Evolutionary conservation across 2,888 invertebrate genomes (phyloP).

Genomic region (Ochropleura plecta): DNA sequence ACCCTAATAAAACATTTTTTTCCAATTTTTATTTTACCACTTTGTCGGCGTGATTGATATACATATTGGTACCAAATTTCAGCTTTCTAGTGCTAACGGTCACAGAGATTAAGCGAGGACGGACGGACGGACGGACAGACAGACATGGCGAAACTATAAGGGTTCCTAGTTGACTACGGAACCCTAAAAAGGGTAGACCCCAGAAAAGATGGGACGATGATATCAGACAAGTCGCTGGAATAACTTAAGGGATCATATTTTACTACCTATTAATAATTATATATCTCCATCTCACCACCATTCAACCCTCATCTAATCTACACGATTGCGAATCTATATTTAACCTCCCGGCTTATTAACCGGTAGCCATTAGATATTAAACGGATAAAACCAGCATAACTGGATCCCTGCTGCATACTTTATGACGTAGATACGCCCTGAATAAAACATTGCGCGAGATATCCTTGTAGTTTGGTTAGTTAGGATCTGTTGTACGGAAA

Average conservation of each 20-base stretch:
- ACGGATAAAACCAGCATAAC: slow-evolving; percentile 70
- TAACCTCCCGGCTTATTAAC: slow-evolving; percentile 44
- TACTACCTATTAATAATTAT: background rate
- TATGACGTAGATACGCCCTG: slow-evolving; percentile 69
- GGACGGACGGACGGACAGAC: too few relatives aligned
- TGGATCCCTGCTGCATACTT: slow-evolving; percentile 70
- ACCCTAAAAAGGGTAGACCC: too few relatives aligned
- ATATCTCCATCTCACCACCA: background rate
- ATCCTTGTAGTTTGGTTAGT: slow-evolving; percentile 54
- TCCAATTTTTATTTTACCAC: too few relatives aligned
- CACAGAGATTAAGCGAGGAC: too few relatives aligned
- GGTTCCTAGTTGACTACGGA: too few relatives aligned
- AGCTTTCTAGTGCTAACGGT: too few relatives aligned
- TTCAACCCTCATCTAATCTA: slow-evolving; percentile 6
- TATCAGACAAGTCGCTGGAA: too few relatives aligned
- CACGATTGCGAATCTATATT: slow-evolving; percentile 41
- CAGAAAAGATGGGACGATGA: background rate
- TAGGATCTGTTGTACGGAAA: slow-evolving; percentile 40
- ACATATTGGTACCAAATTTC: too few relatives aligned
- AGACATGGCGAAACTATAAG: too few relatives aligned
- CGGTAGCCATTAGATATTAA: slow-evolving; percentile 69
- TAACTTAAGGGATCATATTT: too few relatives aligned
- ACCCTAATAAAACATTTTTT: too few relatives aligned
- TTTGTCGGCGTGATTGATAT: too few relatives aligned
- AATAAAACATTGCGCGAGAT: slow-evolving; percentile 71